Evolutionary conservation across 2,888 invertebrate genomes (phyloP).

Genomic region (Euzophera pinguis): DNA sequence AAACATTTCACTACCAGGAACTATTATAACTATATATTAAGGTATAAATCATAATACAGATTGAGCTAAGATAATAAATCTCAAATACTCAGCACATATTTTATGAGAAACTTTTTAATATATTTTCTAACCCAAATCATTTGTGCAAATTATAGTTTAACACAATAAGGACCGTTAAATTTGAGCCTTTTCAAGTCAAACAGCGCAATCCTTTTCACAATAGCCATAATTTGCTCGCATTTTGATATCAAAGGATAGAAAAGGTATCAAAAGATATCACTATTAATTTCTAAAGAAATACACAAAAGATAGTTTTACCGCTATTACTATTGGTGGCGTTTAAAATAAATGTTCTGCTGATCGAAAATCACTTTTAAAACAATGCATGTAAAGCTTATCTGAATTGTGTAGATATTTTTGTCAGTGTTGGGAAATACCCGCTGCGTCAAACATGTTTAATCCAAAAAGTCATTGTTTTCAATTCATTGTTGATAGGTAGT

Average conservation of each 20-base stretch:
- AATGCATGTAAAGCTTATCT: not conserved
- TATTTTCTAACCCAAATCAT: conserved; percentile 14
- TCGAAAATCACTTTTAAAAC: conserved; percentile 2
- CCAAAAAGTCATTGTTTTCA: conserved; percentile 45
- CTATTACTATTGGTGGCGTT: conserved; percentile 39
- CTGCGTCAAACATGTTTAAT: conserved; percentile 41
- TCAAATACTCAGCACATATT: too few relatives aligned
- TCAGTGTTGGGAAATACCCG: conserved; percentile 27
- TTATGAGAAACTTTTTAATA: too few relatives aligned
- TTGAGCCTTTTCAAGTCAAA: conserved; percentile 31
- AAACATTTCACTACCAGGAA: too few relatives aligned
- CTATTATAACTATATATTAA: too few relatives aligned
- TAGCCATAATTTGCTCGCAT: conserved; percentile 37
- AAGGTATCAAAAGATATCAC: conserved; percentile 35
- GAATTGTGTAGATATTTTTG: not conserved
- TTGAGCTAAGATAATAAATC: too few relatives aligned
- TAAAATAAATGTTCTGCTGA: conserved; percentile 3
- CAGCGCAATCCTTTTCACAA: conserved; percentile 31
- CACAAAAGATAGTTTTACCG: conserved; percentile 45
- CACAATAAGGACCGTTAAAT: conserved; percentile 34
- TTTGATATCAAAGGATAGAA: conserved; percentile 31
- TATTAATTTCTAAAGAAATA: conserved; percentile 26
- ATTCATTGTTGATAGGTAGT: conserved; percentile 41
- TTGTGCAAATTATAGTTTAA: conserved; percentile 29
- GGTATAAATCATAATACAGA: too few relatives aligned